phyloP scores from a whole-genome alignment of 2,888 invertebrate species.

The Macaria notata region DNA sequence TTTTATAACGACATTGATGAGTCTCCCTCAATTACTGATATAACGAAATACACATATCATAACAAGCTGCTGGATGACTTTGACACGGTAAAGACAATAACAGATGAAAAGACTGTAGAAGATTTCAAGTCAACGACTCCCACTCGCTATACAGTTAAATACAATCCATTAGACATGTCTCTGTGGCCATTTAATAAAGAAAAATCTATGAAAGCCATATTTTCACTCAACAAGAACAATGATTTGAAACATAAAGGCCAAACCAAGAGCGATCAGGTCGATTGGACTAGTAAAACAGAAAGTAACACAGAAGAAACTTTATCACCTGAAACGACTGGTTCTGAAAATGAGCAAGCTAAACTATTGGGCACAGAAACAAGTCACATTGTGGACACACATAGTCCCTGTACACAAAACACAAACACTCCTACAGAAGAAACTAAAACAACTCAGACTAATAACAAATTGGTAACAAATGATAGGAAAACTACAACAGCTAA shows the following conservation, averaged over 20 bases:
- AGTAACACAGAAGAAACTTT: background rate
- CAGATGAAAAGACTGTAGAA: background rate
- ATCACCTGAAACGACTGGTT: background rate
- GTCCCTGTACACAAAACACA: background rate
- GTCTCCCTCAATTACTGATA: too few relatives aligned
- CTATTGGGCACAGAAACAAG: background rate
- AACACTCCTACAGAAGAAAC: background rate
- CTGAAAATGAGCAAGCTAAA: background rate
- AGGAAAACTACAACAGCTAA: background rate
- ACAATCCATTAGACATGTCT: slow-evolving; percentile 5
- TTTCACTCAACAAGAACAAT: background rate
- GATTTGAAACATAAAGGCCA: background rate
- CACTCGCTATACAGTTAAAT: background rate
- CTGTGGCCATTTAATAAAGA: slow-evolving; percentile 9
- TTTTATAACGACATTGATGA: too few relatives aligned
- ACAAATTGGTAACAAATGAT: background rate
- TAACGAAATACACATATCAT: too few relatives aligned
- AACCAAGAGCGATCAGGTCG: too few relatives aligned
- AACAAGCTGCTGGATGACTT: too few relatives aligned
- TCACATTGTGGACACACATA: background rate
- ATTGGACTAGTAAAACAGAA: background rate
- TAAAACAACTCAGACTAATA: background rate
- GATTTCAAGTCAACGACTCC: background rate
- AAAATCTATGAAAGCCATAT: slow-evolving; percentile 8
- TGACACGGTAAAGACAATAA: too few relatives aligned